Base-by-base conservation (phyloP, 2,797 vertebrate genomes). In the Limnodromus scolopaceus region DNA sequence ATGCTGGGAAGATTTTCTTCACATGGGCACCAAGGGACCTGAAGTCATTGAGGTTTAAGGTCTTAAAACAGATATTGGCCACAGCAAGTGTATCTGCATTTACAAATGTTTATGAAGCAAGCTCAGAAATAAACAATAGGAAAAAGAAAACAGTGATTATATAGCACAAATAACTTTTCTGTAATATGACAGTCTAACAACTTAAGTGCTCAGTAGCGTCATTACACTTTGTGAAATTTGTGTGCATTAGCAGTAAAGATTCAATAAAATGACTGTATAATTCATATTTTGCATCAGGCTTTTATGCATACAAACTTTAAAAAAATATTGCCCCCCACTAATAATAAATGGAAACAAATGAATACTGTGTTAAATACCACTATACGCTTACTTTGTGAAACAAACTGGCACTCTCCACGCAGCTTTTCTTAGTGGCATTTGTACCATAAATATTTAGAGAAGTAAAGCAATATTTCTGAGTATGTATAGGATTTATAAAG, bases 131-230 rank as follows among this genome's bases (percentile, higher is more conserved):
- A 96, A 96, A 96, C 96, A 97, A 97, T 95, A 97, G 49, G 91
- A 95, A 96, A 96, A 96, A 94, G 89, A 90, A 96, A 97, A 94
- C 88, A 97, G 94, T 95, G 92, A 98, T 98, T 97, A 96, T 93
- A 95, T 80, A 96, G 96, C 87, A 92, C 87, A 97, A 97, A 98
- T 98, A 98, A 98, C 97, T 98, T 98, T 97, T 91, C 96, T 93
- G 81, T 97, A 98, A 98, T 98, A 98, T 97, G 98, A 98, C 97
- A 98, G 96, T 91, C 95, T 98, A 98, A 98, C 98, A 98, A 97
- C 96, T 97, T 98, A 98, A 98, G 98, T 97, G 97, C 96, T 95
- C 91, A 93, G 91, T 97, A 97, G 95, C 89, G 87, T 98, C 98
- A 98, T 98, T 98, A 98, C 95, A 96, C 55, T 95, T 96, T 88